These are phyloP conservation scores for Oreochromis spilurus DNA, from an alignment of 2,113 vertebrate genomes.

Conservation along the genomic window DNA sequence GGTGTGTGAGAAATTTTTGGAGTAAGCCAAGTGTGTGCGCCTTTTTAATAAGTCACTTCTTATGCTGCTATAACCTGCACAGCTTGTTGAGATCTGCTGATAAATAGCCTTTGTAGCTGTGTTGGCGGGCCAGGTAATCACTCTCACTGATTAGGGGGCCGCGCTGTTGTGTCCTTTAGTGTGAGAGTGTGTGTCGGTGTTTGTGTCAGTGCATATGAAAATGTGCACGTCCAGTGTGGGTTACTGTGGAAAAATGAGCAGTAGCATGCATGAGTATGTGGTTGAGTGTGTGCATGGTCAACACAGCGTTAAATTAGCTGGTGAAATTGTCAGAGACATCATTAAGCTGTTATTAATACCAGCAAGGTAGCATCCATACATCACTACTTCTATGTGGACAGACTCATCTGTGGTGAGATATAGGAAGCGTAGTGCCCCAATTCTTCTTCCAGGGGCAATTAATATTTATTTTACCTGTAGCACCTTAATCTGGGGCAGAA, in stretches of 20 bases:
- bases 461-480: slow-evolving; percentile 46
- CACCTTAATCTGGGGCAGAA: not conserved
- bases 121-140: slow-evolving; percentile 58
- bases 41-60: slow-evolving; percentile 38
- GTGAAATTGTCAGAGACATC: slow-evolving; percentile 58
- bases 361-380: slow-evolving; percentile 58
- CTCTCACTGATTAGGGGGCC: slow-evolving; percentile 50
- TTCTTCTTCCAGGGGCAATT: slow-evolving; percentile 39
- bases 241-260: not conserved
- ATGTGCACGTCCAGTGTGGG: not conserved
- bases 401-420: slow-evolving; percentile 36
- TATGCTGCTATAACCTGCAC: slow-evolving; percentile 29
- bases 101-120: slow-evolving; percentile 43
- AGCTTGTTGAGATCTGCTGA: slow-evolving; percentile 39
- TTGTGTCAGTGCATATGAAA: not conserved
- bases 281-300: slow-evolving; percentile 28
- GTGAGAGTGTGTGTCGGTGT: slow-evolving; percentile 11
- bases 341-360: slow-evolving; percentile 73
- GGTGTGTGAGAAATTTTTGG: not conserved
- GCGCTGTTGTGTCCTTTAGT: not conserved
- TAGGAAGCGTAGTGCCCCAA: not conserved
- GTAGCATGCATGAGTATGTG: not conserved
- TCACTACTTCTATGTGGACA: slow-evolving; percentile 45
- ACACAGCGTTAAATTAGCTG: slow-evolving; percentile 68
- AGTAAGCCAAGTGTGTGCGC: not conserved